Percentiles rank a stretch among this genome's conserved stretches.
These are phyloP conservation scores for Calyptommatus sinebrachiatus DNA, from an alignment of 2,113 vertebrate genomes.

Conservation along the genomic window DNA sequence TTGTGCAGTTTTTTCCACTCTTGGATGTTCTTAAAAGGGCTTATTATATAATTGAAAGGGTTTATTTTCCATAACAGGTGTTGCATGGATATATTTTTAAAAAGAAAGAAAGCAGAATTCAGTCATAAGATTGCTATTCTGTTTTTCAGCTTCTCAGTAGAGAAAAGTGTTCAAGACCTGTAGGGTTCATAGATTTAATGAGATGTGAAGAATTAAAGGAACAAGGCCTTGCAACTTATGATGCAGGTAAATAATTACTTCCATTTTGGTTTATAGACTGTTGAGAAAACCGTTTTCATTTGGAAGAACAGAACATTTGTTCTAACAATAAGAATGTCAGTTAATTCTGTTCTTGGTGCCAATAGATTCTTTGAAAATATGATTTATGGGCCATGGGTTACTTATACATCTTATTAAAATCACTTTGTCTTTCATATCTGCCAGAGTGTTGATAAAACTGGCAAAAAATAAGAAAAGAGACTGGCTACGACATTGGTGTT, in stretches of 20 bases:
- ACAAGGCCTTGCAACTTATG: slow-evolving; percentile 51
- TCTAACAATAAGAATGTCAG: not conserved
- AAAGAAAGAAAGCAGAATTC: slow-evolving; percentile 24
- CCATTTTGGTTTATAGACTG: not conserved
- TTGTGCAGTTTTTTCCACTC: slow-evolving; percentile 6
- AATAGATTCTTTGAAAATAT: not conserved
- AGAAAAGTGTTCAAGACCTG: slow-evolving; percentile 54
- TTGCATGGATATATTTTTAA: slow-evolving; percentile 17
- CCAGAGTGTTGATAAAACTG: not conserved
- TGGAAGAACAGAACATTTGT: slow-evolving; percentile 16
- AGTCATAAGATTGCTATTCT: slow-evolving; percentile 46
- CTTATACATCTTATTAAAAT: not conserved
- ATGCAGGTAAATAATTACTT: slow-evolving; percentile 46
- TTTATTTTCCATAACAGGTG: slow-evolving; percentile 23
- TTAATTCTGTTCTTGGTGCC: not conserved
- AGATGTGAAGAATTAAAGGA: slow-evolving; percentile 59
- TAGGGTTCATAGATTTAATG: slow-evolving; percentile 43
- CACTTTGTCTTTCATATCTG: not conserved
- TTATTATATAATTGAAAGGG: not conserved
- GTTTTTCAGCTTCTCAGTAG: slow-evolving; percentile 69
- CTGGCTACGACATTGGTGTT: not conserved
- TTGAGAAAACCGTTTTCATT: slow-evolving; percentile 18
- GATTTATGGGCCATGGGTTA: not conserved
- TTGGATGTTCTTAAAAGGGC: not conserved
- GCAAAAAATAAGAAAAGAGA: not conserved